A percentile compares a stretch with the other conserved stretches of the same genome.
Conservation (phyloP, 1,140 invertebrate genomes). For the Aphidius ervi region DNA sequence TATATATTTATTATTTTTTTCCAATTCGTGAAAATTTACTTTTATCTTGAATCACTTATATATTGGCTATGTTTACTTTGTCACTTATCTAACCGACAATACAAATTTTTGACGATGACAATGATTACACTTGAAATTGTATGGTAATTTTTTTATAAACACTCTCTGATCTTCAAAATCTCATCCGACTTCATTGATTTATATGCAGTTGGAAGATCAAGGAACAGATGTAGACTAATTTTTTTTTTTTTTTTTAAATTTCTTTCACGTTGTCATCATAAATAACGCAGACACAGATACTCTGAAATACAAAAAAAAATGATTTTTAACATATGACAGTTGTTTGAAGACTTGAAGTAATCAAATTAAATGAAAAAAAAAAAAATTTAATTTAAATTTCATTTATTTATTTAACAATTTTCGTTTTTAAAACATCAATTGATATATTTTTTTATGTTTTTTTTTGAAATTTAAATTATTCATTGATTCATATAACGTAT, state of each 20-base stretch:
- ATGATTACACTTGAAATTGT: neutral
- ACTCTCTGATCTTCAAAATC: constrained; percentile 7
- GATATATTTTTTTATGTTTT: too few species aligned
- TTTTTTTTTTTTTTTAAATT: constrained; percentile 10
- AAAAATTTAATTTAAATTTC: neutral
- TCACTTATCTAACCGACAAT: neutral
- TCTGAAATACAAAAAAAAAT: too few species aligned
- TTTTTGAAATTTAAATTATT: too few species aligned
- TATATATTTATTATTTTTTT: constrained; percentile 21
- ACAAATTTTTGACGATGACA: neutral
- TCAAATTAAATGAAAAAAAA: neutral
- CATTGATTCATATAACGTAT: too few species aligned
- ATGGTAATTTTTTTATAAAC: neutral
- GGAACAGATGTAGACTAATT: constrained; percentile 10
- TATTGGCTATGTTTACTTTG: neutral
- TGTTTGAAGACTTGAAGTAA: neutral
- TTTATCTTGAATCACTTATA: constrained; percentile 2
- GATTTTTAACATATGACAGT: neutral
- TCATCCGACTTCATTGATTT: constrained; percentile 9
- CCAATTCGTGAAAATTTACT: constrained; percentile 11
- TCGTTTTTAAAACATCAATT: too few species aligned
- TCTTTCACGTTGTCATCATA: neutral
- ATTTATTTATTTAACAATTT: too few species aligned
- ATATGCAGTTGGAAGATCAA: constrained; percentile 9
- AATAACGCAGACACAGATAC: neutral